phyloP scores from a whole-genome alignment of 2,888 invertebrate genomes.

The Phalera bucephala region DNA sequence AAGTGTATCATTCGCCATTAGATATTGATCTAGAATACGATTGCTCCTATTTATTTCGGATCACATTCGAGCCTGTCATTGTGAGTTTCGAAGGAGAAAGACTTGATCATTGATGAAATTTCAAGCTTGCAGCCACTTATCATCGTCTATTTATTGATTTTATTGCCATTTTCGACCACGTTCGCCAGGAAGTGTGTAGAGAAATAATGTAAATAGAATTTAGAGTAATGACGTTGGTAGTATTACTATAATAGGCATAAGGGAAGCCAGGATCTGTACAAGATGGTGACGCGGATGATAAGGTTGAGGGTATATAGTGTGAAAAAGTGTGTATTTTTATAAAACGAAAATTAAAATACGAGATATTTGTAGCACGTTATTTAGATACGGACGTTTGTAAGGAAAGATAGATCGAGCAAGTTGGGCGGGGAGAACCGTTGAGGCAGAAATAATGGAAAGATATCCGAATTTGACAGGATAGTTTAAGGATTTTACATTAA shows the following conservation, averaged over 20 bases:
- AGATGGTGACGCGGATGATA: conserved; percentile 44
- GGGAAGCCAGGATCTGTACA: conserved; percentile 64
- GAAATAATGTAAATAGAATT: conserved; percentile 65
- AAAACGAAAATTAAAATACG: conserved; percentile 65
- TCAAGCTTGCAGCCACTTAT: conserved; percentile 67
- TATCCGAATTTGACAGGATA: conserved; percentile 64
- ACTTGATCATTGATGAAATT: conserved; percentile 78
- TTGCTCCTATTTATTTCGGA: conserved; percentile 34
- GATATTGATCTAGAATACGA: conserved; percentile 24
- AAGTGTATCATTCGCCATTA: conserved; percentile 17
- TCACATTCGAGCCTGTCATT: conserved; percentile 30
- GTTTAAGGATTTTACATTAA: conserved; percentile 65
- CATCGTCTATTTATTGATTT: conserved; percentile 42
- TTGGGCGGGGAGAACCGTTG: conserved; percentile 48
- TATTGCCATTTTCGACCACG: conserved; percentile 45
- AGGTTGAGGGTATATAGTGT: conserved; percentile 44
- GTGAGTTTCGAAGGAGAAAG: conserved; percentile 25
- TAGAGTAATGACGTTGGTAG: conserved; percentile 68
- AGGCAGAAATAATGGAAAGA: conserved; percentile 41
- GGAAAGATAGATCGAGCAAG: conserved; percentile 31
- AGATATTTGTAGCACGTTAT: conserved; percentile 72
- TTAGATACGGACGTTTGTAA: conserved; percentile 58
- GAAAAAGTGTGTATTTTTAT: conserved; percentile 75
- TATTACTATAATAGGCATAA: conserved; percentile 55
- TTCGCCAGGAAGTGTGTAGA: conserved; percentile 76